These are phyloP conservation scores for Mungos mungo DNA, from an alignment of 2,113 vertebrate genomes.

Conservation along the genomic window DNA sequence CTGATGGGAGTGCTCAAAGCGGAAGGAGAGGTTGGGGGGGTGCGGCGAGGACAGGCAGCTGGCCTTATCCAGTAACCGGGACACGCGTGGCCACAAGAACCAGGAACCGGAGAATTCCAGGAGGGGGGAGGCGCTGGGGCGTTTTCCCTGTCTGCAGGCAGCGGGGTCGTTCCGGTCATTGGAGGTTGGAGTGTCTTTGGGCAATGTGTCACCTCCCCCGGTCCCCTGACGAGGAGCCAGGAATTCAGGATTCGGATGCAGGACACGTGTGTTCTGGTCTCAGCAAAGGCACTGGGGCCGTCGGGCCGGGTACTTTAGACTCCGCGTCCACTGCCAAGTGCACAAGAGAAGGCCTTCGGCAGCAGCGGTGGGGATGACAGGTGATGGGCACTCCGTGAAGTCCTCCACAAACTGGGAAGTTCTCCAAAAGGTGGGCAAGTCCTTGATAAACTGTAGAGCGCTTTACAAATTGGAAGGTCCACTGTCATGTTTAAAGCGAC, in stretches of 20 bases:
- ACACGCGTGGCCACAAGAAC: neutral
- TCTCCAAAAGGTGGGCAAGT: neutral
- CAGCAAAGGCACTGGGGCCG: neutral
- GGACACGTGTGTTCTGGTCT: fast-evolving
- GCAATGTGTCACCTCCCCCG: fast-evolving
- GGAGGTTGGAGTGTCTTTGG: fast-evolving
- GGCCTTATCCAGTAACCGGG: neutral
- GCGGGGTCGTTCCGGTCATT: neutral
- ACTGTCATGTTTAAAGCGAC: neutral
- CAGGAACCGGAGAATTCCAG: neutral
- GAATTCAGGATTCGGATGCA: neutral
- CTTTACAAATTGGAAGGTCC: neutral
- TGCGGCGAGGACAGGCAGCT: too few relatives aligned
- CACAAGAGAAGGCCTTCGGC: neutral
- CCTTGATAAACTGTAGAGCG: neutral
- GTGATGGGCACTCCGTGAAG: fast-evolving
- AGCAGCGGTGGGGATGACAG: neutral
- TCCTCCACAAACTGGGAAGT: neutral
- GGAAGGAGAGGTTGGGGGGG: too few relatives aligned
- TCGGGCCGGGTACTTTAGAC: fast-evolving
- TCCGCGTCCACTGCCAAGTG: neutral
- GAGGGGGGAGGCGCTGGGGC: neutral
- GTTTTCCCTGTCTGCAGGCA: fast-evolving
- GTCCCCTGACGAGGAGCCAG: neutral
- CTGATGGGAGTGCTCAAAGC: too few relatives aligned